Evolutionary conservation across 2,113 vertebrate species (phyloP).

Genomic region (Seriola quinqueradiata): DNA sequence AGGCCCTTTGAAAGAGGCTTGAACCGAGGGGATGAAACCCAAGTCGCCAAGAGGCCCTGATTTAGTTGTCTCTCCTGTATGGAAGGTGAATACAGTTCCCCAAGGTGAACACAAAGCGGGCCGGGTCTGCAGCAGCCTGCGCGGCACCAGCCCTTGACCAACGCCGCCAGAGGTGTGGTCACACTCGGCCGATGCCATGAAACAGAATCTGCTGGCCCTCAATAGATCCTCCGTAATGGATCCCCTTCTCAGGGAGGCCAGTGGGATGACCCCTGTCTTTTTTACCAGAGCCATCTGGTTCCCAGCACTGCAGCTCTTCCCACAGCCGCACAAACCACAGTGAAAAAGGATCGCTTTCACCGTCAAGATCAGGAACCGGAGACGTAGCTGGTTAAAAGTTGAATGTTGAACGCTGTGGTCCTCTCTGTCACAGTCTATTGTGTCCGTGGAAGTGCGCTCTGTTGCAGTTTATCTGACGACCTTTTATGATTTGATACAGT

Average conservation of each 20-base stretch:
- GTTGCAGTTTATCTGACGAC: constrained; percentile 44
- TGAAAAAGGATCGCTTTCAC: constrained; percentile 78
- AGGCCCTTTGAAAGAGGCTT: constrained; percentile 60
- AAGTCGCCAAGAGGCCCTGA: constrained; percentile 66
- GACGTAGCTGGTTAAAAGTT: constrained; percentile 67
- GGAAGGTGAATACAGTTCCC: constrained; percentile 71
- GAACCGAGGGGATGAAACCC: constrained; percentile 71
- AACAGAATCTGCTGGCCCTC: constrained; percentile 79
- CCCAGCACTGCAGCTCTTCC: constrained; percentile 70
- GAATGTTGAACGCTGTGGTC: constrained; percentile 52
- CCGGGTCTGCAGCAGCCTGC: constrained; percentile 50
- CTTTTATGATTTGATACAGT: constrained; percentile 60
- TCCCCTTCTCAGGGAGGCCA: constrained; percentile 67
- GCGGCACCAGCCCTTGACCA: constrained; percentile 58
- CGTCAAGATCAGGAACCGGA: constrained; percentile 75
- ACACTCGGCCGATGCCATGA: constrained; percentile 78
- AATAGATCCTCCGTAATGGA: constrained; percentile 80
- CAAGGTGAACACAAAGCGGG: constrained; percentile 66
- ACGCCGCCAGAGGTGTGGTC: constrained; percentile 61
- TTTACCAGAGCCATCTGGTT: constrained; percentile 77
- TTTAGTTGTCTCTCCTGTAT: constrained; percentile 71
- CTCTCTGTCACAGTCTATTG: constrained; percentile 62
- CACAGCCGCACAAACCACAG: constrained; percentile 70
- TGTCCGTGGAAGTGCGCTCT: constrained; percentile 54
- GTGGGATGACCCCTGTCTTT: constrained; percentile 75